Percentiles rank a stretch among this genome's conserved stretches.
These are phyloP conservation scores for Saguinus midas DNA, from an alignment of 2,113 vertebrate genomes.

Conservation along the genomic window DNA sequence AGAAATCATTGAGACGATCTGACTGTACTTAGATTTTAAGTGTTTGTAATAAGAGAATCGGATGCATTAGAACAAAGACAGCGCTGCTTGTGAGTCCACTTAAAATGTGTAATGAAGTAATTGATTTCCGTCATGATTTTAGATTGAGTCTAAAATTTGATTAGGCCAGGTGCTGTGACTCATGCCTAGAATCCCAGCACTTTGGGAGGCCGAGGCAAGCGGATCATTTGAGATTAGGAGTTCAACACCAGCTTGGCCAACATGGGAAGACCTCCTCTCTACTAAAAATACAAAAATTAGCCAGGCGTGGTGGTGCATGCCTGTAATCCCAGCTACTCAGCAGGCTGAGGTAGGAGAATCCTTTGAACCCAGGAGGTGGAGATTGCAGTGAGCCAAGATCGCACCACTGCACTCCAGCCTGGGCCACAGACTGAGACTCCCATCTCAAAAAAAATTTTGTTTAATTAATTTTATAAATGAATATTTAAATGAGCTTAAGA, in stretches of 20 bases:
- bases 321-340: not conserved
- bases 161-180: not conserved
- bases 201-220: not conserved
- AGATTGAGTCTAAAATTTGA: conserved; percentile 27
- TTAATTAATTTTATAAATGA: not conserved
- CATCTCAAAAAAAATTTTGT: not conserved
- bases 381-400: not conserved
- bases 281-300: not conserved
- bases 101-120: conserved; percentile 51
- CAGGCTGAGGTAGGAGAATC: not conserved
- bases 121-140: conserved; percentile 50
- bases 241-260: not conserved
- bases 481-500: conserved; percentile 30
- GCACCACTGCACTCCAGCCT: not conserved
- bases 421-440: not conserved
- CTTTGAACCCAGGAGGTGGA: not conserved
- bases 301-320: accelerated
- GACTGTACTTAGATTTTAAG: not conserved
- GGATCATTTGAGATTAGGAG: not conserved
- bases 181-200: not conserved
- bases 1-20: not conserved
- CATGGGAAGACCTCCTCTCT: not conserved
- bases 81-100: not conserved
- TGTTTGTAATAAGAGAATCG: not conserved
- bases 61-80: not conserved